Evolutionary conservation across 2,113 vertebrate genomes (phyloP), one percentile per base, ranked within the genome.

Genomic region (Phoenicopterus ruber): DNA sequence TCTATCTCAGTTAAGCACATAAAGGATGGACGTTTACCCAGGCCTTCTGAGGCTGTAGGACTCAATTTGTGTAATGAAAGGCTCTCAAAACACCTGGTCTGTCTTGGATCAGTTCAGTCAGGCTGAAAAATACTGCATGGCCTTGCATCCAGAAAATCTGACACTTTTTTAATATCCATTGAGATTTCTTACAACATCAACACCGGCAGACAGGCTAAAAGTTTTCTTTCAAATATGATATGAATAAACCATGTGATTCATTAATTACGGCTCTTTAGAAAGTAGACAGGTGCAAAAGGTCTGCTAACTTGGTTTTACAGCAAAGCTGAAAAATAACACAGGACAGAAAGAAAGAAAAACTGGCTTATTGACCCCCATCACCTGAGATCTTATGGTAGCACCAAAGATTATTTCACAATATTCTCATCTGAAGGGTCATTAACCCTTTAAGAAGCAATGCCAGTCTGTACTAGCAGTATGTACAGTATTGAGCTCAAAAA

Each of bases 191-290:
- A 83, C 55, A 93, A 17, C 32, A 59, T 38, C 70, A 86, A 88
- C 58, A 54, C 7, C 59, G 32, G 32, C 81, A 86, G 32, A 86
- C 18, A 59, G 67, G 29, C 55, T 88, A 78, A 70, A 96, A 90
- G 20, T 88, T 88, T 90, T 73, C 19, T 77, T 69, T 73, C 32
- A 90, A 88, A 74, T 81, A 62, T 32, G 13, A 28, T 29, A 94
- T 78, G 50, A 95, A 96, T 90, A 92, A 96, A 81, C 36, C 14
- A 86, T 40, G 52, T n/a, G 24, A 70, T 73, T 88, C 32, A 83
- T 86, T 95, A 92, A 83, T 90, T 94, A 90, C 44, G 25, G 50
- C 59, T 78, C 66, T 46, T 49, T 70, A 88, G 82, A 76, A 83
- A 93, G 92, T 3, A 95, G 55, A 49, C 36, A 65, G 42, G 34